phyloP scores from a whole-genome alignment of 2,888 invertebrate genomes.

The Ormyrus labotus region DNA sequence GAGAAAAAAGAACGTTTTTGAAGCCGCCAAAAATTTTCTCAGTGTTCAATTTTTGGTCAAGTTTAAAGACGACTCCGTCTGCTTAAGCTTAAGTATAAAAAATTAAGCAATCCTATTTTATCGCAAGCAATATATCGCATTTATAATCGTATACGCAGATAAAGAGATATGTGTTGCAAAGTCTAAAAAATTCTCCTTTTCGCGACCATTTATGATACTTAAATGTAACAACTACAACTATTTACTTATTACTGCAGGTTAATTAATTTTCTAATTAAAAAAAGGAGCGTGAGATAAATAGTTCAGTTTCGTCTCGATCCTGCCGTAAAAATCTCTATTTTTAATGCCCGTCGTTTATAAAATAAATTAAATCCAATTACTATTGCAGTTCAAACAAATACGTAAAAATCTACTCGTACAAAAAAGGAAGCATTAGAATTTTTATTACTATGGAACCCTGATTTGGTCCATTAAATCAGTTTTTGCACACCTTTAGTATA shows the following conservation, averaged over 20 bases:
- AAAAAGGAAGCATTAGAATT: slow-evolving; percentile 27
- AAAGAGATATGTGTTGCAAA: slow-evolving; percentile 33
- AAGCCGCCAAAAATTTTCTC: background rate
- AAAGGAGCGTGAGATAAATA: slow-evolving; percentile 28
- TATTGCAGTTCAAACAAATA: background rate
- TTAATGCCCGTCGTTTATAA: slow-evolving; percentile 43
- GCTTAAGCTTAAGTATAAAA: slow-evolving; percentile 5
- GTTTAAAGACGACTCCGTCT: slow-evolving; percentile 30
- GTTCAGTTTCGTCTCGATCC: background rate
- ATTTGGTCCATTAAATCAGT: slow-evolving; percentile 6
- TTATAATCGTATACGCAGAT: slow-evolving; percentile 30
- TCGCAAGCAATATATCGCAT: slow-evolving; percentile 10
- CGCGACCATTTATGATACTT: slow-evolving; percentile 19
- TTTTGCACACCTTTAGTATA: background rate
- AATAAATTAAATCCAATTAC: slow-evolving; percentile 34
- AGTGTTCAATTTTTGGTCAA: slow-evolving; percentile 8
- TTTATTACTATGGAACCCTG: background rate
- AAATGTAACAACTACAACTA: slow-evolving; percentile 25
- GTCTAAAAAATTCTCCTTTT: slow-evolving; percentile 37
- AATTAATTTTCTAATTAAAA: slow-evolving; percentile 29
- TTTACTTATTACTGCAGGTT: slow-evolving; percentile 24
- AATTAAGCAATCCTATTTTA: slow-evolving; percentile 9
- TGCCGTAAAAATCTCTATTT: background rate
- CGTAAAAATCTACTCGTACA: slow-evolving; percentile 27
- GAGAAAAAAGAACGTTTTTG: background rate